Conservation (phyloP, 2,888 invertebrate genomes). For the Podabrus alpinus region DNA sequence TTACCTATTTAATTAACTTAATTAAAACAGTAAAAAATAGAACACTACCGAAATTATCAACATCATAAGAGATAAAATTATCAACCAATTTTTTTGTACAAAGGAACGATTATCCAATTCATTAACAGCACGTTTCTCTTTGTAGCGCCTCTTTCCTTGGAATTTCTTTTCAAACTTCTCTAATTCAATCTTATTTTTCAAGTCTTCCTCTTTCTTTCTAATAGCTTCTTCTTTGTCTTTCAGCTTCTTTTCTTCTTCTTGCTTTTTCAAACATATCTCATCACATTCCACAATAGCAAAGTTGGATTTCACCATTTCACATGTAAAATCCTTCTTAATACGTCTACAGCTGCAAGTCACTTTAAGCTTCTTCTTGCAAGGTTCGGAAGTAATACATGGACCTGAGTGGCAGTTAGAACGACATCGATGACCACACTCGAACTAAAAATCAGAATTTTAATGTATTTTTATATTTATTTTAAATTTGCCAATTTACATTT, state of each 20-base stretch:
- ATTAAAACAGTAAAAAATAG: neutral
- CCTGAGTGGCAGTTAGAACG: constrained; percentile 74
- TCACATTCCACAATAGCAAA: constrained; percentile 65
- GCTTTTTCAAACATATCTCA: constrained; percentile 64
- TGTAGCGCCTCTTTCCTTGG: constrained; percentile 65
- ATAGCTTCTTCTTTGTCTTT: constrained; percentile 62
- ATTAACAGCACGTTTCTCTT: constrained; percentile 53
- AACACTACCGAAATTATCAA: constrained; percentile 37
- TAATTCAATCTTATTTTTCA: constrained; percentile 72
- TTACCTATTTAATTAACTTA: neutral
- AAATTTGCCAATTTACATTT: constrained; percentile 60
- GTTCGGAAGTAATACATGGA: constrained; percentile 66
- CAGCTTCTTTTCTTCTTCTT: constrained; percentile 59
- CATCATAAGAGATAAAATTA: constrained; percentile 48
- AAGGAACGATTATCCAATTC: constrained; percentile 46
- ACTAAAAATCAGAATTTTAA: constrained; percentile 57
- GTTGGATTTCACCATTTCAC: constrained; percentile 62
- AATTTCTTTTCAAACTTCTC: constrained; percentile 79
- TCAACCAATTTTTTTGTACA: constrained; percentile 57
- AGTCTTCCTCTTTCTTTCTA: constrained; percentile 66
- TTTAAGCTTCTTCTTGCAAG: constrained; percentile 80
- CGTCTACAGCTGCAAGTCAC: constrained; percentile 78
- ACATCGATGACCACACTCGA: constrained; percentile 85
- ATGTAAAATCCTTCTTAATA: constrained; percentile 73
- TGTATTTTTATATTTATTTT: neutral